These are phyloP conservation scores for Encarsia formosa DNA, from an alignment of 2,888 invertebrate genomes.

Conservation along the genomic window DNA sequence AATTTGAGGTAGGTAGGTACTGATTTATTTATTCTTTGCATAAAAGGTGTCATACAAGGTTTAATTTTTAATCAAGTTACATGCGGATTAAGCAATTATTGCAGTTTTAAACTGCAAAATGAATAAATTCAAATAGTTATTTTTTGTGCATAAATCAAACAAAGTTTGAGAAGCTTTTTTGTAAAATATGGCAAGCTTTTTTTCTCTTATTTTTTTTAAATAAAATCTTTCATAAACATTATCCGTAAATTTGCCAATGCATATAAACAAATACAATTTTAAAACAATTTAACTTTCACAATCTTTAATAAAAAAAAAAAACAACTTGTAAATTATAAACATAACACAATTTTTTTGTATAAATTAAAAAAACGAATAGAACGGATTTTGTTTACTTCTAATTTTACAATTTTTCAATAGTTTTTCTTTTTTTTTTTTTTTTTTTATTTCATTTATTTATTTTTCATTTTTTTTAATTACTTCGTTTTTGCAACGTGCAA, in stretches of 20 bases:
- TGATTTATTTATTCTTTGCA: too few relatives aligned
- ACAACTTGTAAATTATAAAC: neutral
- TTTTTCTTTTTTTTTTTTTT: neutral
- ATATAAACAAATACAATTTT: neutral
- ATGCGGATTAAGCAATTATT: constrained; percentile 8
- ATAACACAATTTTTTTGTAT: neutral
- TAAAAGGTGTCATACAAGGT: constrained; percentile 12
- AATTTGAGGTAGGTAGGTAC: too few relatives aligned
- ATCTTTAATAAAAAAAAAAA: neutral
- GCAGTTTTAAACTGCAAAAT: constrained; percentile 1
- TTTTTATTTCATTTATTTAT: too few relatives aligned
- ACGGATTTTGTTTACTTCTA: neutral
- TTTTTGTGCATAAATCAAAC: constrained; percentile 14
- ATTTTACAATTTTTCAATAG: neutral
- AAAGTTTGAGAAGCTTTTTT: constrained; percentile 1
- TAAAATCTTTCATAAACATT: neutral
- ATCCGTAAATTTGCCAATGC: neutral
- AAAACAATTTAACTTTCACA: neutral
- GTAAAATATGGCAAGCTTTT: constrained; percentile 1
- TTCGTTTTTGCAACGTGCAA: neutral
- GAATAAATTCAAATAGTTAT: neutral
- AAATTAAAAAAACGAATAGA: neutral
- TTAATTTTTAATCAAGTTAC: constrained; percentile 12
- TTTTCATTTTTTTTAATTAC: too few relatives aligned
- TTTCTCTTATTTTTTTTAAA: too few relatives aligned